Percentiles rank a stretch among this genome's conserved stretches.
Conservation (phyloP, 2,888 invertebrate genomes). For the Papilio elwesi region DNA sequence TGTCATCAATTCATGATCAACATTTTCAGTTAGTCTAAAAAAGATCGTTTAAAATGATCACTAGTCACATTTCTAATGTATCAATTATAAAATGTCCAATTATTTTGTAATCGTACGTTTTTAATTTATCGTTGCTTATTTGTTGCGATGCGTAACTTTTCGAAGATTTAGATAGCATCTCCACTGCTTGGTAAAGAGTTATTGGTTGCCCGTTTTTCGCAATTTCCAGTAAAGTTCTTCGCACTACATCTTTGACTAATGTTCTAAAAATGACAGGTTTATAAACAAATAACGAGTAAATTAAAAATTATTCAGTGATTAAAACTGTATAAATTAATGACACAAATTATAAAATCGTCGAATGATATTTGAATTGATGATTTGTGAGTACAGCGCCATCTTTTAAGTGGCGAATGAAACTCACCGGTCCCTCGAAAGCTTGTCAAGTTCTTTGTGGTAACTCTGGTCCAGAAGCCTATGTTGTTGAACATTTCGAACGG, state of each 20-base stretch:
- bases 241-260: conserved; percentile 59
- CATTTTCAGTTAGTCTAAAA: conserved; percentile 44
- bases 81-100: not conserved
- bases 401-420: conserved; percentile 48
- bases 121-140: conserved; percentile 54
- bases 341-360: no score
- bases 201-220: conserved; percentile 59
- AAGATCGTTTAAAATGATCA: not conserved
- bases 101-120: conserved; percentile 50
- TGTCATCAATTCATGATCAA: conserved; percentile 54
- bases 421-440: conserved; percentile 67
- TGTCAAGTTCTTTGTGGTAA: conserved; percentile 59
- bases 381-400: conserved; percentile 62
- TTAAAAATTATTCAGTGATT: not conserved
- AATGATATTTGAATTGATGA: no score
- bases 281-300: no score
- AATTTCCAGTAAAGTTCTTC: conserved; percentile 63
- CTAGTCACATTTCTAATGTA: not conserved
- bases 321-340: no score
- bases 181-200: conserved; percentile 56
- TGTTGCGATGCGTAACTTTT: conserved; percentile 51
- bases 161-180: conserved; percentile 51
- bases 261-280: conserved; percentile 51
- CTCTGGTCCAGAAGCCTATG: conserved; percentile 48
- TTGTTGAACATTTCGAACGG: conserved; percentile 53